A percentile compares a stretch with the other conserved stretches of the same genome.
These are phyloP conservation scores for Platorchestia sp. DNA, from an alignment of 1,140 invertebrate species.

Conservation along the genomic window DNA sequence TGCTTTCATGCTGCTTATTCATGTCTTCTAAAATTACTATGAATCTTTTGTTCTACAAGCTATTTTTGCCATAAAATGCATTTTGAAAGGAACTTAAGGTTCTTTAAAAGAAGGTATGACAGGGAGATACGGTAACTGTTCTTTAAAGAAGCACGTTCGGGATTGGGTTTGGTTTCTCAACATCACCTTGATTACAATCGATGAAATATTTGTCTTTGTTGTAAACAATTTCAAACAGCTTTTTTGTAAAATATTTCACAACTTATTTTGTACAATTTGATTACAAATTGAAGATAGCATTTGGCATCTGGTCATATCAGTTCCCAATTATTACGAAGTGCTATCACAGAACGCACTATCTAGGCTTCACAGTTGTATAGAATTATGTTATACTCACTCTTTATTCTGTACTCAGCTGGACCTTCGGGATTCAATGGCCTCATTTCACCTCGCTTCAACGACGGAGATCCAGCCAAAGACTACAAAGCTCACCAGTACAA, in stretches of 20 bases:
- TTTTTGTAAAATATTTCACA: neutral
- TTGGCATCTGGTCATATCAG: neutral
- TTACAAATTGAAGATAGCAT: neutral
- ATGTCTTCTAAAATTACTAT: neutral
- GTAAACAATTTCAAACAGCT: neutral
- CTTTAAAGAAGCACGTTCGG: neutral
- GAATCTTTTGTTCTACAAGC: neutral
- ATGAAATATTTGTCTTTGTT: neutral
- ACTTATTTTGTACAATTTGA: neutral
- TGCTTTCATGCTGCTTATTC: conserved; percentile 3
- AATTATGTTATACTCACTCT: neutral
- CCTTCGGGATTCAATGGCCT: neutral
- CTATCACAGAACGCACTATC: neutral
- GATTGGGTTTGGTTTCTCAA: neutral
- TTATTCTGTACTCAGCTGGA: neutral
- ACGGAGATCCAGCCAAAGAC: neutral
- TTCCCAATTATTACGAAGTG: neutral
- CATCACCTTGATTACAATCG: neutral
- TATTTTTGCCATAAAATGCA: neutral
- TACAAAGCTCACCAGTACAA: conserved; percentile 28
- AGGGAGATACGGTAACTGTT: neutral
- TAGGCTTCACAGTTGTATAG: neutral
- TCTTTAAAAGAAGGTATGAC: neutral
- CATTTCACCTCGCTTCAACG: neutral
- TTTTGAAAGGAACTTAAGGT: neutral